Evolutionary conservation across 2,797 vertebrate genomes (phyloP).

Genomic region (Peromyscus attwateri): DNA sequence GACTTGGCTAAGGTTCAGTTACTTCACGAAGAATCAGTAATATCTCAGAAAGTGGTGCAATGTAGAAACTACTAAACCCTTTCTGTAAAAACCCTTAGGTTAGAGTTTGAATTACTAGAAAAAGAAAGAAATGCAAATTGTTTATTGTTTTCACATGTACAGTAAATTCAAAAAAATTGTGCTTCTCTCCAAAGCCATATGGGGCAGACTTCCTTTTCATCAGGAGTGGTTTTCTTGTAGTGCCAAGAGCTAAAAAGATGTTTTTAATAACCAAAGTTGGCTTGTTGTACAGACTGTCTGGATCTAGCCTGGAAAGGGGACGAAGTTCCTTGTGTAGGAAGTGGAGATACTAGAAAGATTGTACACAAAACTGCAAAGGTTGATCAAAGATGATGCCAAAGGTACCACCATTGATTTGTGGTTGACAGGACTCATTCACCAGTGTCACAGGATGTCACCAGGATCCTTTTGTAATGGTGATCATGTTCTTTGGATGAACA

Average conservation of each 20-base stretch:
- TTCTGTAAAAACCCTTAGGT: slow-evolving; percentile 78
- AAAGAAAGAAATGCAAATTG: slow-evolving; percentile 84
- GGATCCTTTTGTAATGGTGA: not conserved
- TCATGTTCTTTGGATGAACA: not conserved
- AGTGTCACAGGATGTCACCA: not conserved
- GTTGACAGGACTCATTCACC: not conserved
- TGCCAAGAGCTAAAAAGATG: slow-evolving; percentile 83
- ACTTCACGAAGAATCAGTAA: slow-evolving; percentile 66
- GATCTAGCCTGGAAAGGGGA: slow-evolving; percentile 61
- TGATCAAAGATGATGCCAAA: not conserved
- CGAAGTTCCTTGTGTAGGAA: slow-evolving; percentile 66
- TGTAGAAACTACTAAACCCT: slow-evolving; percentile 72
- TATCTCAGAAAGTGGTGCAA: slow-evolving; percentile 70
- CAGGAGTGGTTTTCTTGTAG: slow-evolving; percentile 79
- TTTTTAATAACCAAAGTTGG: slow-evolving; percentile 81
- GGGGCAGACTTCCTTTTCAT: slow-evolving; percentile 81
- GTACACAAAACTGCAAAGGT: not conserved
- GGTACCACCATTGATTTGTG: not conserved
- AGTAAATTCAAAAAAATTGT: slow-evolving; percentile 78
- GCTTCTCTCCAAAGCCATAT: slow-evolving; percentile 80
- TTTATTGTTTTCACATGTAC: slow-evolving; percentile 85
- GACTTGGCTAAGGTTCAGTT: slow-evolving; percentile 64
- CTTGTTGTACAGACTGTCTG: slow-evolving; percentile 77
- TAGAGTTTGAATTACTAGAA: slow-evolving; percentile 75
- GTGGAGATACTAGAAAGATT: slow-evolving; percentile 57